Conservation (phyloP, 1,140 invertebrate genomes). For the Ceratosolen fusciceps region DNA sequence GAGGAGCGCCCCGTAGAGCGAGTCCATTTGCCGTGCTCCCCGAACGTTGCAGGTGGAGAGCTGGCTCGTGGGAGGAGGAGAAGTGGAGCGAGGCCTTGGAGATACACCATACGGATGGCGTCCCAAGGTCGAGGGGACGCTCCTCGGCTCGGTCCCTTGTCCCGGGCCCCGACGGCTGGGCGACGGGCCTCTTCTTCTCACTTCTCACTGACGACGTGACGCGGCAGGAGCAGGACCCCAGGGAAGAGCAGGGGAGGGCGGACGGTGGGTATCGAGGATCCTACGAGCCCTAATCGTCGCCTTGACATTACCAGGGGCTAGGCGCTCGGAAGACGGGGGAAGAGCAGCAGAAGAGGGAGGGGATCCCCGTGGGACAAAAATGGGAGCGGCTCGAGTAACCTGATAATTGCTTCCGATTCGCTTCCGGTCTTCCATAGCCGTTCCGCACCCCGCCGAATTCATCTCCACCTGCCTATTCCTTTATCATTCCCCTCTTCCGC, state of each 20-base stretch:
- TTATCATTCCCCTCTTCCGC: too few relatives aligned
- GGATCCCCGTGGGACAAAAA: background rate
- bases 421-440: background rate
- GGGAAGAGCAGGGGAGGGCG: too few relatives aligned
- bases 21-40: background rate
- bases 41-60: background rate
- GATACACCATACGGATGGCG: background rate
- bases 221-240: too few relatives aligned
- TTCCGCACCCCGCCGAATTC: background rate
- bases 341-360: background rate
- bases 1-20: too few relatives aligned
- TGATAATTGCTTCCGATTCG: background rate
- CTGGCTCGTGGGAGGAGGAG: background rate
- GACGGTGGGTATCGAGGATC: background rate
- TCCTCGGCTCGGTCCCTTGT: background rate
- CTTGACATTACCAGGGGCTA: background rate
- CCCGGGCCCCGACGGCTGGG: too few relatives aligned
- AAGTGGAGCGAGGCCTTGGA: background rate
- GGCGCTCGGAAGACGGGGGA: background rate
- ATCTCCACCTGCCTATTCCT: too few relatives aligned
- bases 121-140: background rate
- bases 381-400: background rate
- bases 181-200: too few relatives aligned
- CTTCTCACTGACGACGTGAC: too few relatives aligned
- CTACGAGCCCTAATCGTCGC: background rate